Evolutionary conservation across 2,888 invertebrate species (phyloP).

Genomic region (Euplexia lucipara): DNA sequence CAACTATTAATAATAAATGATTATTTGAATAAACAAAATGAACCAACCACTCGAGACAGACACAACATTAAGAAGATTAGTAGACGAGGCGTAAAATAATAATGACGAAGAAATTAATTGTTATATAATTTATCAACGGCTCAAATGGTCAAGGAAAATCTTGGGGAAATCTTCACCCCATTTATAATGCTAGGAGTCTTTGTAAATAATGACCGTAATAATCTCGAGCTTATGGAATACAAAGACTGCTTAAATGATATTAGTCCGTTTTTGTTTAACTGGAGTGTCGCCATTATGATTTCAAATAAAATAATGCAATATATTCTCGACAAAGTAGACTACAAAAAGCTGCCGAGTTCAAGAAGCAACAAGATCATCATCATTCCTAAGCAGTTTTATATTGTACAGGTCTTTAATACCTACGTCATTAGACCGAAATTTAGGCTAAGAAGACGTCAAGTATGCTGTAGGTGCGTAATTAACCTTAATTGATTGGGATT

Average conservation of each 20-base stretch:
- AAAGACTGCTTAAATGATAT: conserved; percentile 30
- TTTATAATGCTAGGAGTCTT: conserved; percentile 22
- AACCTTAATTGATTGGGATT: too few species aligned
- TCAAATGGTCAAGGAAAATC: conserved; percentile 60
- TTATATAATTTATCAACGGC: conserved; percentile 53
- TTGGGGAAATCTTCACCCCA: conserved; percentile 46
- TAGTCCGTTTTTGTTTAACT: conserved; percentile 20
- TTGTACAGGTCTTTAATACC: too few species aligned
- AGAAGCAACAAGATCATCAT: too few species aligned
- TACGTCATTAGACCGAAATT: too few species aligned
- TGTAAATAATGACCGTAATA: conserved; percentile 41
- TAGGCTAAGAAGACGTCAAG: too few species aligned
- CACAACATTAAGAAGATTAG: conserved; percentile 37
- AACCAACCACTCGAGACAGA: conserved; percentile 4
- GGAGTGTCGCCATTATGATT: conserved; percentile 1
- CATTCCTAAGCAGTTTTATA: too few species aligned
- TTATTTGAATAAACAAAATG: conserved; percentile 19
- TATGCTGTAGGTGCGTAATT: too few species aligned
- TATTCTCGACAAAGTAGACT: too few species aligned
- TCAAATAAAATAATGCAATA: too few species aligned
- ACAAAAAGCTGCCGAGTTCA: too few species aligned
- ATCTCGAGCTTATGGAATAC: conserved; percentile 30
- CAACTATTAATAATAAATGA: conserved; percentile 33
- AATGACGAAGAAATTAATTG: conserved; percentile 54
- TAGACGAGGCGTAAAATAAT: conserved; percentile 33